Base-by-base conservation (phyloP, 2,888 invertebrate genomes). In the Epirrita christyi region DNA sequence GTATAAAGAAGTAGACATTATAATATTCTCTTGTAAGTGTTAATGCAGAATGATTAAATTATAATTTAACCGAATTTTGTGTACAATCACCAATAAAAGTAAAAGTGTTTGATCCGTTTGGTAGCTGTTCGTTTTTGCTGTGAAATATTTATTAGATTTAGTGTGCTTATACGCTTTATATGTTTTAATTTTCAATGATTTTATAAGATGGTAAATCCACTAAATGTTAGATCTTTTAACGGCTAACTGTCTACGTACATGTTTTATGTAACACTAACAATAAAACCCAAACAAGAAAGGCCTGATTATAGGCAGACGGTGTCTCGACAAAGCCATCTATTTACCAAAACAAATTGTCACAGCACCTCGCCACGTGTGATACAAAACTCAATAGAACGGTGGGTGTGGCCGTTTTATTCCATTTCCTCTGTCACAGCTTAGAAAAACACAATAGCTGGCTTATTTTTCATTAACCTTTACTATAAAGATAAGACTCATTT, bases 361-460 rank as follows among this genome's bases (percentile, higher is more conserved):
- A 50, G 55, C 43, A 51, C 47, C 37, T 32, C 29, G 28, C 51
- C 38, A 47, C 46, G 43, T 61, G 56, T 61, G 59, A 55, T 50
- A 49, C 59, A 50, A 50, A 82, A 83, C 81, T 83, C 81, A 80
- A 82, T 83, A 61, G 59, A 59, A 56, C 41, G 43, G 81, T 83
- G 86, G 88, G 88, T 86, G 88, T 83, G 83, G 81, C 85, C 81
- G 77, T 80, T 83, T 85, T 78, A 80, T 82, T 81, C 81, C 77
- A 68, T 52, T 51, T 55, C 74, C 75, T 76, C 80, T 78, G 80
- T 70, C 75, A 50, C 50, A 59, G 55, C 43, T 50, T 1, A 59
- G 1, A 21, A 11, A 21, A 29, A 14, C 14, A 10, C 2, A 44
- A 44, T 4, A 53, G 34, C 48, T 58, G 15, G 48, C 14, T 9